Evolutionary conservation across 2,888 invertebrate genomes (phyloP).

Genomic region (Harpagoxenus sublaevis): DNA sequence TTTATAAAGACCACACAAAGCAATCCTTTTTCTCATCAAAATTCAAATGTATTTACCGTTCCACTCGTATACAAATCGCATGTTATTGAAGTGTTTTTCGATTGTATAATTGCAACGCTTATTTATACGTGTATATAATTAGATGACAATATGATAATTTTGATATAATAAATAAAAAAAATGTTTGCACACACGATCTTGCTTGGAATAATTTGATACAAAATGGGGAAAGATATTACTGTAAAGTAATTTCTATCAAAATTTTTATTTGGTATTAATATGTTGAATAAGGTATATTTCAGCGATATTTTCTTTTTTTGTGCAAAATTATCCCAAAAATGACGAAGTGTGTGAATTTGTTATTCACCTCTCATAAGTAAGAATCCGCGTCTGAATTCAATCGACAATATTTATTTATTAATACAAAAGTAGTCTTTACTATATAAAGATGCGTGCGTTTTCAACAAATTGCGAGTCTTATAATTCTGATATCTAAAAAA

Average conservation of each 20-base stretch:
- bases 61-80: not conserved
- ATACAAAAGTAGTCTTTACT: conserved; percentile 8
- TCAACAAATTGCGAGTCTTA: not conserved
- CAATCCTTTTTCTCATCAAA: conserved; percentile 10
- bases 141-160: conserved; percentile 20
- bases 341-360: not conserved
- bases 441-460: conserved; percentile 1
- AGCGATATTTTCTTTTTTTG: not conserved
- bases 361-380: conserved; percentile 2
- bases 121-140: not conserved
- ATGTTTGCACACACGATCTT: not conserved
- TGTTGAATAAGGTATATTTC: not conserved
- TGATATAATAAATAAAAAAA: not conserved
- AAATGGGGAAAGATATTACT: not conserved
- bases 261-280: not conserved
- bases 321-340: conserved; percentile 4
- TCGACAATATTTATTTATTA: not conserved
- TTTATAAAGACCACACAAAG: not conserved
- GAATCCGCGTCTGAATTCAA: not conserved
- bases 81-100: not conserved
- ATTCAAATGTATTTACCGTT: not conserved
- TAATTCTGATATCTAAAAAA: conserved; percentile 6
- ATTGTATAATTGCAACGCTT: conserved; percentile 6
- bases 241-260: conserved; percentile 1
- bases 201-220: conserved; percentile 12